Evolutionary conservation across 2,797 vertebrate genomes (phyloP), one percentile per base, ranked within the genome.

Genomic region (Phrynocephalus forsythii): DNA sequence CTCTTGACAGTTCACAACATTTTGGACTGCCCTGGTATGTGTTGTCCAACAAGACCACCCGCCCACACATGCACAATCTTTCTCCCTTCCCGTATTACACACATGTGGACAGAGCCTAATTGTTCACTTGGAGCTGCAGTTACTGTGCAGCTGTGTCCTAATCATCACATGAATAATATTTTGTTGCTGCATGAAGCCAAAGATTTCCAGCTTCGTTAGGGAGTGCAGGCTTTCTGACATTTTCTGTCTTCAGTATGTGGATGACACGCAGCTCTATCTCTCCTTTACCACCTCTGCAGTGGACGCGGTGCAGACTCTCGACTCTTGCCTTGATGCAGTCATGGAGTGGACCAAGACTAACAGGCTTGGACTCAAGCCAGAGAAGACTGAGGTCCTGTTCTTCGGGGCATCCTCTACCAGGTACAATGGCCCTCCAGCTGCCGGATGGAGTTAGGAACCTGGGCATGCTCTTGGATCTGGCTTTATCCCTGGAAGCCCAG

Each of bases 111-210:
- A 69, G 3, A 30, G 82, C 15, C 20, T 86, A 84, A 80, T 90
- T 28, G 75, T 80, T 66, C 88, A 69, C 20, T 82, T 73, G 80
- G 82, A 87, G 89, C 82, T 84, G 78, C 93, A 89, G 84, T 71
- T 90, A 77, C 13, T 63, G 28, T 63, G 15, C 44, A 87, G 75
- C 90, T 92, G 77, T 91, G 52, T 89, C 77, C 81, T 38, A 75
- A 87, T 38, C 3, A 0, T 33, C 69, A 86, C 82, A n/a, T 0
- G 0, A 86, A 90, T 93, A 91, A 92, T 77, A 68, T 44, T 89
- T 77, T 83, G 83, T 82, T 94, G 84, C 90, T 91, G 79, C 75
- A 30, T 83, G 89, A 85, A 92, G 86, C 83, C 94, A 94, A 93
- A 94, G 86, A 92, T 94, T 89, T 90, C 87, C 89, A 33, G 75